phyloP scores from a whole-genome alignment of 2,113 vertebrate species.

The Xenopus borealis region DNA sequence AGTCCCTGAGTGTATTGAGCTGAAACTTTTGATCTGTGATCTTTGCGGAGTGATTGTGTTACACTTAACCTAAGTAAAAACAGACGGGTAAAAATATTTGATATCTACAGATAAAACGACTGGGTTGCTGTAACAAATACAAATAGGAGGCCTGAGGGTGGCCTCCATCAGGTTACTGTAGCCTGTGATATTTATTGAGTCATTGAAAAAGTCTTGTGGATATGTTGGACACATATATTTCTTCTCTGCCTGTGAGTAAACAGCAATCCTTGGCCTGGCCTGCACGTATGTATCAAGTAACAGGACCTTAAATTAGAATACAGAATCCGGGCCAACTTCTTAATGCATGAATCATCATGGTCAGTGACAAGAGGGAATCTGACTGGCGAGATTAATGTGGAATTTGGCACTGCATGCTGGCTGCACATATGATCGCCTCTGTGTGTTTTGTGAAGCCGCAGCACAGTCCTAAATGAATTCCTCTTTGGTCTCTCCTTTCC shows the following conservation, averaged over 20 bases:
- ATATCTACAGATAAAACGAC: too few species aligned
- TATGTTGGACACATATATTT: too few species aligned
- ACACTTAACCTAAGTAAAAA: too few species aligned
- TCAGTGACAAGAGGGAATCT: neutral
- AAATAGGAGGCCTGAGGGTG: too few species aligned
- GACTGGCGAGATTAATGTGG: neutral
- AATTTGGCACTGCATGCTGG: neutral
- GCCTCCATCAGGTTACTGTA: too few species aligned
- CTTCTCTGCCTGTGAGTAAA: neutral
- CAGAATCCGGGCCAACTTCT: conserved; percentile 1
- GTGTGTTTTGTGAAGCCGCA: neutral
- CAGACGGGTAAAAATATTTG: too few species aligned
- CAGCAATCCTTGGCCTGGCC: conserved; percentile 6
- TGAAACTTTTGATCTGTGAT: neutral
- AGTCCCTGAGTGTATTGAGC: neutral
- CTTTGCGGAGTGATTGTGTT: neutral
- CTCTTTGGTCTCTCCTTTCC: neutral
- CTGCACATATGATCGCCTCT: neutral
- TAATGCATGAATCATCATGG: conserved; percentile 22
- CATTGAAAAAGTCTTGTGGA: too few species aligned
- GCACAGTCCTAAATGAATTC: neutral
- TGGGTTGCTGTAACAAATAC: too few species aligned
- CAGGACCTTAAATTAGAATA: conserved; percentile 21
- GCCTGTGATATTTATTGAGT: too few species aligned
- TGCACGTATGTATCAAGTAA: conserved; percentile 18